Conservation (phyloP, 2,113 vertebrate species). For the Brachypteracias leptosomus region DNA sequence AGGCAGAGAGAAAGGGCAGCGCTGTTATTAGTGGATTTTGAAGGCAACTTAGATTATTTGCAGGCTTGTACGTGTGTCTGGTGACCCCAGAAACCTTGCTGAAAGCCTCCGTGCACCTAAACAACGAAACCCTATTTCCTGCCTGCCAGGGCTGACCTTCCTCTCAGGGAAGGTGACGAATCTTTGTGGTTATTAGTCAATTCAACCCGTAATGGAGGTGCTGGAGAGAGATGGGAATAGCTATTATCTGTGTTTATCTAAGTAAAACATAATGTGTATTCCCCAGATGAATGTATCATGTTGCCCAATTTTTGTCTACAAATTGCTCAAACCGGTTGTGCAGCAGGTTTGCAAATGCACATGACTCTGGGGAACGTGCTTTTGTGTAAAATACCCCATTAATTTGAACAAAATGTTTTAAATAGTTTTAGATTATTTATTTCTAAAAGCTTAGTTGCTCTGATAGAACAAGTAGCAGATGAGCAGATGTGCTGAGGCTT, state of each 20-base stretch:
- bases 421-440: background rate
- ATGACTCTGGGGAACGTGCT: background rate
- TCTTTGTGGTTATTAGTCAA: background rate
- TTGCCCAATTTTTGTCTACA: conserved; percentile 42
- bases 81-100: background rate
- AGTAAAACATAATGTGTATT: background rate
- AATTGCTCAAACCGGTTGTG: background rate
- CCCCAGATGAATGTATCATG: background rate
- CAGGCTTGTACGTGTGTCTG: background rate
- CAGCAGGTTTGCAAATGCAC: background rate
- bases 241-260: background rate
- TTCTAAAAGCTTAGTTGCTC: background rate
- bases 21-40: background rate
- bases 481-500: background rate
- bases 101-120: background rate
- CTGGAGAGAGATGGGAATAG: background rate
- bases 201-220: background rate
- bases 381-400: conserved; percentile 37
- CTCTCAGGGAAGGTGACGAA: background rate
- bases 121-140: background rate
- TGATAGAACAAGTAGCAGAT: background rate
- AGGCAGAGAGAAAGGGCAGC: background rate
- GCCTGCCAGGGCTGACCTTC: background rate
- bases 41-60: background rate
- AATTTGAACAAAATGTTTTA: conserved; percentile 44